Base-by-base conservation (phyloP, 1,140 invertebrate species). In the Linepithema humile region DNA sequence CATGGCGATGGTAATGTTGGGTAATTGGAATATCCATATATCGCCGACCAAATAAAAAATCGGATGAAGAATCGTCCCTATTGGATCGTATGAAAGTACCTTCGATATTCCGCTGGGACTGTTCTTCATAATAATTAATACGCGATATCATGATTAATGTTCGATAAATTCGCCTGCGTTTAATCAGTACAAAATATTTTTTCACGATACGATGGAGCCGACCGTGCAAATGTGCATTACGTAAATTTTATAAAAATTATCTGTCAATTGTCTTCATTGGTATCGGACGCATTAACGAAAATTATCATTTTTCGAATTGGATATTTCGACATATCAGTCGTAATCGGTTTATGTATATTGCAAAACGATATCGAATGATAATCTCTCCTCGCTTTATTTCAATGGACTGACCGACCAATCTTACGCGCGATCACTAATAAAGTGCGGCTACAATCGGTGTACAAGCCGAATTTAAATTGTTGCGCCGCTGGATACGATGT, bases 21-120 rank as follows among this genome's bases (percentile, higher is more conserved):
- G 17, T 55, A 55, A 80, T 80, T 80, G 50, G 70, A 55, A 80
- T 80, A 80, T 70, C 26, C 23, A 70, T 65, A 10, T 35, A 65
- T 10, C 23, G 17, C 9, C 7, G 45, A 7, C 1, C 17, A 40
- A 69, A 55, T 78, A 69, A 78, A 78, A 67, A 40, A 40, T 40
- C 20, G 20, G 9, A 29, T 55, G 17, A 29, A 53, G 23, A 69
- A 12, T 78, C 17, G 38, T 64, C n/a, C 23, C 32, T 67, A 10
- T 26, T 29, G 23, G 23, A 50, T 67, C 12, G 20, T 7, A 45
- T 20, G 23, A 67, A 67, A 29, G 3, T 64, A 53, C 6, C 29
- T 43, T 4, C 4, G n/a, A n/a, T 29, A n/a, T 40, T 32, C 17
- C 35, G 15, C 15, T n/a, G 32, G 9, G 15, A 29, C 3, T 67